Percentiles rank a stretch among this genome's conserved stretches.
Conservation (phyloP, 2,888 invertebrate species). For the Desoria tigrina region DNA sequence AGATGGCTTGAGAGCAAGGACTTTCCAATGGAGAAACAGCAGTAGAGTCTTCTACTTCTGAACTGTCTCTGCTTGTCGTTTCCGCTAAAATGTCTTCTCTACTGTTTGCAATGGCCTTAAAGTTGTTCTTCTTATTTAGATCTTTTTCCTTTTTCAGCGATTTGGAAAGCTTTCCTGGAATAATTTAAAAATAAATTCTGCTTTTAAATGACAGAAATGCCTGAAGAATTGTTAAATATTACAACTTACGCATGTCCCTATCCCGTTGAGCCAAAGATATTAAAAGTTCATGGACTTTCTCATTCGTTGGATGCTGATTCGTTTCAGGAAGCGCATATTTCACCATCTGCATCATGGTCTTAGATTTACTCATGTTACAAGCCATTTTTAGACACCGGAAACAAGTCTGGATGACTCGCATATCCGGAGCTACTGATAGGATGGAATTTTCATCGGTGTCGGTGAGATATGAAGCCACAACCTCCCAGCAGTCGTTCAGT, state of each 20-base stretch:
- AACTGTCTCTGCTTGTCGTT: too few relatives aligned
- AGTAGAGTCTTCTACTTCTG: too few relatives aligned
- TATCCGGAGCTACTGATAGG: conserved; percentile 54
- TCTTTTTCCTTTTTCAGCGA: conserved; percentile 31
- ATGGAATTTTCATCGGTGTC: conserved; percentile 49
- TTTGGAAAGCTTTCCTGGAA: conserved; percentile 34
- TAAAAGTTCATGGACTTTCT: conserved; percentile 27
- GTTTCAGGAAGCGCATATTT: not conserved
- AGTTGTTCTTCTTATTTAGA: not conserved
- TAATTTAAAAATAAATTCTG: conserved; percentile 44
- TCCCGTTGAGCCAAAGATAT: conserved; percentile 35
- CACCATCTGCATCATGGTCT: not conserved
- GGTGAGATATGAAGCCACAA: conserved; percentile 40
- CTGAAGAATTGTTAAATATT: not conserved
- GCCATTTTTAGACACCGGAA: conserved; percentile 56
- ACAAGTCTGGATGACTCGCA: conserved; percentile 56
- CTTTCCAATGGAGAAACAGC: too few relatives aligned
- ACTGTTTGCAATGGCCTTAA: not conserved
- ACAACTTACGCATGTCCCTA: conserved; percentile 40
- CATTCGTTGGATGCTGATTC: not conserved
- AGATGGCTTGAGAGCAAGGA: too few relatives aligned
- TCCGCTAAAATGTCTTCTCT: not conserved
- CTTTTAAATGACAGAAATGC: conserved; percentile 34
- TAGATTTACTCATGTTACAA: conserved; percentile 10
- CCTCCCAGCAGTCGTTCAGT: conserved; percentile 29